Evolutionary conservation across 2,113 vertebrate species (phyloP).

Genomic region (Albula goreensis): DNA sequence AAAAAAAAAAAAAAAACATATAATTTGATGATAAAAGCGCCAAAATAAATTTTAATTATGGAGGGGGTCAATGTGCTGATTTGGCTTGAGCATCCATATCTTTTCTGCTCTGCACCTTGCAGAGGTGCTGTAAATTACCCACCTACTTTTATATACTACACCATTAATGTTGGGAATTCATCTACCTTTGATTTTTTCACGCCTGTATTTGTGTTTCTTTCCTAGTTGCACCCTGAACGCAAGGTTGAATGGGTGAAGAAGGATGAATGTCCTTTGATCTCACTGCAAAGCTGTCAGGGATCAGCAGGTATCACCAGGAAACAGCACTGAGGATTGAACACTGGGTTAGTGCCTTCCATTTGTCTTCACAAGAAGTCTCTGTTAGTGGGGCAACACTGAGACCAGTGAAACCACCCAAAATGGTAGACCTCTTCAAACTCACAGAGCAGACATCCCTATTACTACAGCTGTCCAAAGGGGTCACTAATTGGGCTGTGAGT

Average conservation of each 20-base stretch:
- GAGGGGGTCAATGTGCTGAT: background rate
- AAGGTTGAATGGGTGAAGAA: slow-evolving; percentile 1
- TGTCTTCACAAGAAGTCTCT: slow-evolving; percentile 8
- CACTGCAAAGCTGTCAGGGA: background rate
- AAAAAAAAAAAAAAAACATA: too few species aligned
- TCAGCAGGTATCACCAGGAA: slow-evolving; percentile 1
- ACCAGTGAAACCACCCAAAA: background rate
- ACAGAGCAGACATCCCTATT: background rate
- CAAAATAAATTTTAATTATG: background rate
- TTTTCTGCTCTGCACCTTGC: background rate
- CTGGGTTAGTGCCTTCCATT: background rate
- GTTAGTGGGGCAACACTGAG: background rate
- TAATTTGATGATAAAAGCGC: background rate
- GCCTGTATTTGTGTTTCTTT: background rate
- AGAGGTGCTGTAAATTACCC: background rate
- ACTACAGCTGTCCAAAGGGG: background rate
- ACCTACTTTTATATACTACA: background rate
- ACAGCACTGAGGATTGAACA: background rate
- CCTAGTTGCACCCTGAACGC: background rate
- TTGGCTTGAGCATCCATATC: background rate
- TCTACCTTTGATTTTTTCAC: background rate
- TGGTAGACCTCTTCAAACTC: background rate
- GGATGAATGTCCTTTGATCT: slow-evolving; percentile 9
- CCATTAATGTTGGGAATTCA: background rate
- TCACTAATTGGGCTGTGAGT: background rate